Evolutionary conservation across 1,140 invertebrate species (phyloP).

Genomic region (Hermetia illucens): DNA sequence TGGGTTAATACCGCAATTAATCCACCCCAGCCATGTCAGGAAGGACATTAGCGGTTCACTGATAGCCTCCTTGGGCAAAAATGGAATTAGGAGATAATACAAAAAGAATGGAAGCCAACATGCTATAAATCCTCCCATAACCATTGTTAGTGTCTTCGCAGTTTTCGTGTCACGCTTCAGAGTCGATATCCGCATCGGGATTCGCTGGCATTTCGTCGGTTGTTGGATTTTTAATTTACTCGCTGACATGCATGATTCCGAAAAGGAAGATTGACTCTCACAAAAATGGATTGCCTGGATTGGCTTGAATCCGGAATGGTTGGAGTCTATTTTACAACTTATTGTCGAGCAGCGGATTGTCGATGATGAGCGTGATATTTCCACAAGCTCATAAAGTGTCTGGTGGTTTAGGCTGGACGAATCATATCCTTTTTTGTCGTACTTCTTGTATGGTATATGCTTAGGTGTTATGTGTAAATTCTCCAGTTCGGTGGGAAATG

Average conservation of each 20-base stretch:
- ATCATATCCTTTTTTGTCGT: too few species aligned
- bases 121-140: constrained; percentile 75
- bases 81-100: constrained; percentile 61
- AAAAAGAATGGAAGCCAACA: constrained; percentile 80
- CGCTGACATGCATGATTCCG: constrained; percentile 17
- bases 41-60: constrained; percentile 51
- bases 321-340: constrained; percentile 17
- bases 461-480: too few species aligned
- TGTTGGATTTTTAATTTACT: neutral
- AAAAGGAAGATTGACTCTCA: constrained; percentile 15
- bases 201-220: too few species aligned
- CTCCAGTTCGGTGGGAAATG: too few species aligned
- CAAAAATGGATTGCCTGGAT: constrained; percentile 14
- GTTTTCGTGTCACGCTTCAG: constrained; percentile 62
- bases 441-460: too few species aligned
- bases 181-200: constrained; percentile 37
- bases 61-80: constrained; percentile 33
- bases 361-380: constrained; percentile 23
- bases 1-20: constrained; percentile 73
- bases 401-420: constrained; percentile 16
- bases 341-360: constrained; percentile 20
- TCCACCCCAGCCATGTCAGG: constrained; percentile 77
- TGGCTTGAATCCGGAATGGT: constrained; percentile 7
- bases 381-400: constrained; percentile 25
- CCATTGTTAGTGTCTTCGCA: constrained; percentile 71